Conservation (phyloP, 2,797 vertebrate species). For the Rhinichthys osculus region DNA sequence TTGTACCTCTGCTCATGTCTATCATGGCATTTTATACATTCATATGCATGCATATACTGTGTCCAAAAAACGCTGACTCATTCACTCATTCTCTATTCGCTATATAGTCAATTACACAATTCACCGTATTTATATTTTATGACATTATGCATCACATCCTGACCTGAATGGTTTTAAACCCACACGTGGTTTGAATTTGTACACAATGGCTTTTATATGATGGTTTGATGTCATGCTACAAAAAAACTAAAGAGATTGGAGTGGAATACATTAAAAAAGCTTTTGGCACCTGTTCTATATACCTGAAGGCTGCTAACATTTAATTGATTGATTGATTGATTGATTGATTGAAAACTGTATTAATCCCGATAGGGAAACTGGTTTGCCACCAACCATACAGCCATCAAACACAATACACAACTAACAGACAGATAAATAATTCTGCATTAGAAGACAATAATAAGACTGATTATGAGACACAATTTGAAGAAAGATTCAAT, state of each 20-base stretch:
- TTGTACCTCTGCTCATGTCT: slow-evolving; percentile 2
- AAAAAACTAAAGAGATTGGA: neutral
- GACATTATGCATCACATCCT: neutral
- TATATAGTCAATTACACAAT: neutral
- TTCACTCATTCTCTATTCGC: neutral
- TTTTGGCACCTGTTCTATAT: neutral
- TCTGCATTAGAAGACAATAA: too few relatives aligned
- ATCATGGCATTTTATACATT: neutral
- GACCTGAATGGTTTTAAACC: neutral
- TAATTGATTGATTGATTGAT: too few relatives aligned
- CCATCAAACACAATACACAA: too few relatives aligned
- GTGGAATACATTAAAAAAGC: neutral
- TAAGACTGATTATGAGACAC: too few relatives aligned
- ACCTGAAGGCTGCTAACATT: neutral
- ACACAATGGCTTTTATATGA: neutral
- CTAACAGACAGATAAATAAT: too few relatives aligned
- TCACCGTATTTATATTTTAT: slow-evolving; percentile 4
- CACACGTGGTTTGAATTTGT: neutral
- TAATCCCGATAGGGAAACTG: too few relatives aligned
- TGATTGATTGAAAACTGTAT: too few relatives aligned
- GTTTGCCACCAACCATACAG: too few relatives aligned
- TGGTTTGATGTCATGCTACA: neutral
- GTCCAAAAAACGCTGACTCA: slow-evolving; percentile 6
- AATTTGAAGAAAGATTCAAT: too few relatives aligned
- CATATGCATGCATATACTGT: neutral